These are phyloP conservation scores for Calypte anna DNA, from an alignment of 2,113 vertebrate genomes.

Conservation along the genomic window DNA sequence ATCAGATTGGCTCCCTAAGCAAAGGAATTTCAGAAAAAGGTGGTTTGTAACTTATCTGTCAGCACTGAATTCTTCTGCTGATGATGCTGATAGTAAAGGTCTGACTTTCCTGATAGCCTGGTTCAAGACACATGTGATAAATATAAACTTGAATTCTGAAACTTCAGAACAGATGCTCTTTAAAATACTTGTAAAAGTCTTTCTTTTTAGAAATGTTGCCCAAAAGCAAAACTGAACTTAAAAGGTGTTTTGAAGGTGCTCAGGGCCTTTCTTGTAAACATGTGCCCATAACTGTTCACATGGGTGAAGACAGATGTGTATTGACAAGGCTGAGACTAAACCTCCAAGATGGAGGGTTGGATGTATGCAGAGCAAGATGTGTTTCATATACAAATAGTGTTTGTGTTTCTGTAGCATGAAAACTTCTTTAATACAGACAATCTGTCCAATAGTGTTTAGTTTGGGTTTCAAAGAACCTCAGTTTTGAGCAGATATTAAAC, in stretches of 20 bases:
- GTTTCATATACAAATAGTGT: slow-evolving; percentile 6
- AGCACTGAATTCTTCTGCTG: background rate
- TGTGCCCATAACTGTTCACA: slow-evolving; percentile 18
- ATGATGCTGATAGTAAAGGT: background rate
- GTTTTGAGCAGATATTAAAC: slow-evolving; percentile 29
- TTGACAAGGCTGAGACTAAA: slow-evolving; percentile 10
- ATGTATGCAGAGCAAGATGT: background rate
- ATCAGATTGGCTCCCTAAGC: background rate
- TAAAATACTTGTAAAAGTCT: background rate
- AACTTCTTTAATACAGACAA: background rate
- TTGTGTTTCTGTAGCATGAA: background rate
- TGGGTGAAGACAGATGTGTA: slow-evolving; percentile 7
- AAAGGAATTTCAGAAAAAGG: background rate
- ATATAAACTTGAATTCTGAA: background rate
- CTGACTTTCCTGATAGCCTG: background rate
- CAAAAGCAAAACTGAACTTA: background rate
- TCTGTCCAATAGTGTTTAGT: slow-evolving; percentile 6
- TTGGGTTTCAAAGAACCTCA: background rate
- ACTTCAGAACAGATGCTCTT: slow-evolving; percentile 41
- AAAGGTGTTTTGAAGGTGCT: background rate
- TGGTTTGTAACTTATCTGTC: background rate
- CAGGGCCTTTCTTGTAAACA: background rate
- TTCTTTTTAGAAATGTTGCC: background rate
- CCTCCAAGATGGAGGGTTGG: background rate
- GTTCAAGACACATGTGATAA: background rate